Base-by-base conservation (phyloP, 2,113 vertebrate genomes). In the Phylloscopus trochilus region DNA sequence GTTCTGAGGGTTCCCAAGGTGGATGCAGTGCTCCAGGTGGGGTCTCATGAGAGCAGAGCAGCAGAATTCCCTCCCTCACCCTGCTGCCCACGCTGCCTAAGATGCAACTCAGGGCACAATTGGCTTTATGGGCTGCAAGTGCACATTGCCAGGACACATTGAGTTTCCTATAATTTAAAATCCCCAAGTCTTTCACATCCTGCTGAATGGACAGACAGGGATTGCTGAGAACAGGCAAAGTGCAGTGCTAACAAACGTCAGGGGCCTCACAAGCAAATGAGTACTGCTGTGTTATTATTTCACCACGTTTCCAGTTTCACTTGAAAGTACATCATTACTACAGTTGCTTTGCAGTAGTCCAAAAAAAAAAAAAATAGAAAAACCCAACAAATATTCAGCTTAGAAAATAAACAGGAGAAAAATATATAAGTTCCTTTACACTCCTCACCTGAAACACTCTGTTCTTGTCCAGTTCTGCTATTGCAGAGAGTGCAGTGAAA, bases 71-170 rank as follows among this genome's bases (percentile, higher is more conserved):
- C 31, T 22, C 27, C 18, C 22, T 52, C 0, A 0, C 27, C 31
- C 53, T 59, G 26, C 26, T 67, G 52, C 11, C 43, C 35, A 51
- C 0, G 0, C 27, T 67, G 52, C 23, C 39, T 39, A n/a, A 59
- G 59, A 52, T 46, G 60, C 27, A 89, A 51, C 52, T 31, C 44
- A 62, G 28, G 47, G 13, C n/a, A 70, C 8, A 15, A 19, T 3
- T 74, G 33, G 37, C 33, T 74, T 81, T 59, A 33, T 20, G 23
- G 60, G 7, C 15, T 52, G 19, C 46, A 23, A 75, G 28, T 4
- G 4, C 11, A 75, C 11, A 26, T 53, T 39, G 15, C 37, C n/a
- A 33, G 60, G 60, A 46, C 13, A 13, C 5, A 0, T 0, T 59
- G 60, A 67, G 23, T 6, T 46, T 59, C 28, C 52, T 7, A 13